Conservation (phyloP, 2,888 invertebrate species). For the Tenthredo distinguenda region DNA sequence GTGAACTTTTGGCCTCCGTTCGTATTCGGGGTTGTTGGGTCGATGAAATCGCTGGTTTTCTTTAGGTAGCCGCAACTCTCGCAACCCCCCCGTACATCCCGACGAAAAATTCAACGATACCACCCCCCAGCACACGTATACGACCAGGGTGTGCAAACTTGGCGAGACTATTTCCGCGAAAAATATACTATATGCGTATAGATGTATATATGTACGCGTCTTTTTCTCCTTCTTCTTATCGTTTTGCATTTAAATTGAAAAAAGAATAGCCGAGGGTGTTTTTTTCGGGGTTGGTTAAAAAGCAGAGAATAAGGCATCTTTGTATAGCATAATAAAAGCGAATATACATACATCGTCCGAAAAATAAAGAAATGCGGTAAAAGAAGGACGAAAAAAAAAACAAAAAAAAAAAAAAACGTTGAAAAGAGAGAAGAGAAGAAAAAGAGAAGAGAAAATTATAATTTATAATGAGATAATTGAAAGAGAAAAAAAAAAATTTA, state of each 20-base stretch:
- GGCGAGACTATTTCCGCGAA: not conserved
- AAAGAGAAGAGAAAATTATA: not conserved
- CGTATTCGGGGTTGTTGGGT: slow-evolving; percentile 31
- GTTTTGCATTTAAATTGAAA: slow-evolving; percentile 45
- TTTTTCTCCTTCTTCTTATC: not conserved
- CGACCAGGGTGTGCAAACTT: not conserved
- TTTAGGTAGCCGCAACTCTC: not conserved
- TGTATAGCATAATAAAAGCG: too few relatives aligned
- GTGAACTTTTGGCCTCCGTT: slow-evolving; percentile 32
- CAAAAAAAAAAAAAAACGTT: not conserved
- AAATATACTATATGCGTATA: not conserved
- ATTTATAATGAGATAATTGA: slow-evolving; percentile 8
- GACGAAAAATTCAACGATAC: not conserved
- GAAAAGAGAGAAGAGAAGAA: not conserved
- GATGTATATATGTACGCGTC: not conserved
- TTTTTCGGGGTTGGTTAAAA: not conserved
- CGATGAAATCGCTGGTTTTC: slow-evolving; percentile 21
- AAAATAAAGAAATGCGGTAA: not conserved
- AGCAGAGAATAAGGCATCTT: not conserved
- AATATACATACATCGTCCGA: not conserved
- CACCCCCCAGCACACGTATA: not conserved
- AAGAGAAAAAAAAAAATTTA: slow-evolving; percentile 5
- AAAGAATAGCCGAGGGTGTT: not conserved
- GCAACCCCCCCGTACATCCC: not conserved
- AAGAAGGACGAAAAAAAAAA: not conserved